A percentile compares a stretch with the other conserved stretches of the same genome.
Conservation (phyloP, 2,888 invertebrate species). For the Luffia ferchaultella region DNA sequence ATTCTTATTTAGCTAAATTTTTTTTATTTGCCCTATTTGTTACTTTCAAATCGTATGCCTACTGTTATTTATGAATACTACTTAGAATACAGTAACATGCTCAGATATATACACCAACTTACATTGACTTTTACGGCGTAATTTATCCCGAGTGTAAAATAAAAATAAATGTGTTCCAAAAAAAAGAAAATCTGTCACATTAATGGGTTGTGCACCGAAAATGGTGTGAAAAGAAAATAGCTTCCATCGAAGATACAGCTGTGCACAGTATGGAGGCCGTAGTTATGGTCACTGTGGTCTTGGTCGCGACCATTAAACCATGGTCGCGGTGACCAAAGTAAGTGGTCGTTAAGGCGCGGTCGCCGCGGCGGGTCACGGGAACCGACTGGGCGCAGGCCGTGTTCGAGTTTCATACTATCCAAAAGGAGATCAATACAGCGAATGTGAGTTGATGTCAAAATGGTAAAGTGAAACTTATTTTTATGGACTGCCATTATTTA, state of each 20-base stretch:
- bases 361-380: conserved; percentile 36
- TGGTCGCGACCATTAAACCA: neutral
- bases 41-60: too few relatives aligned
- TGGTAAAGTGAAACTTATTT: too few relatives aligned
- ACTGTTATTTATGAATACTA: too few relatives aligned
- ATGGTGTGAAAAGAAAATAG: too few relatives aligned
- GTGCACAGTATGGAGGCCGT: neutral
- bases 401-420: conserved; percentile 25
- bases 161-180: too few relatives aligned
- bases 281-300: neutral
- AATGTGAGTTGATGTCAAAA: conserved; percentile 14
- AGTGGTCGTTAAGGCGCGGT: conserved; percentile 31
- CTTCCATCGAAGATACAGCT: neutral
- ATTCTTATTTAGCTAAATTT: too few relatives aligned
- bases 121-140: too few relatives aligned
- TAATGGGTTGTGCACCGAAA: neutral
- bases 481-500: too few relatives aligned
- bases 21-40: too few relatives aligned
- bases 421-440: conserved; percentile 24
- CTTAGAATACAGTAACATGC: too few relatives aligned
- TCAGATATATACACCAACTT: too few relatives aligned
- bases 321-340: neutral
- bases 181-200: neutral
- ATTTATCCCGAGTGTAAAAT: neutral
- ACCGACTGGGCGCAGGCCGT: conserved; percentile 46